Evolutionary conservation across 2,113 vertebrate genomes (phyloP), one percentile per base, ranked within the genome.

Genomic region (Reinhardtius hippoglossoides): DNA sequence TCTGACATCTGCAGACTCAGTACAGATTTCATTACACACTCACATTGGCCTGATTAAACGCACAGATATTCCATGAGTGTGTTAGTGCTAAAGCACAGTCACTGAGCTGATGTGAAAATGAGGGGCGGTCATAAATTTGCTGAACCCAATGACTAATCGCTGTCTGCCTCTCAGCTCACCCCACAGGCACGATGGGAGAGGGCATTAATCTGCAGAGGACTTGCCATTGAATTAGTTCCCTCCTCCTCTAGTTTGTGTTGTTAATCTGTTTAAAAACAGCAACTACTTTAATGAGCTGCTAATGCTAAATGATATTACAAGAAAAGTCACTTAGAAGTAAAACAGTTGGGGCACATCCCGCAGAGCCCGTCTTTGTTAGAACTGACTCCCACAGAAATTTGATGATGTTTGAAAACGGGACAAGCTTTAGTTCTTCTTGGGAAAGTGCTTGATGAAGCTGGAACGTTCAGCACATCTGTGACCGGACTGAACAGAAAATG

Each of bases 21-120:
- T 42, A 10, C 63, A 58, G 46, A 63, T 67, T 82, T 37, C 20
- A 12, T 62, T 56, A 64, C 65, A 15, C 12, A 16, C 31, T 70
- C 44, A 37, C 78, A 50, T 35, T 12, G 35, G 66, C 65, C 70
- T 58, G 76, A 84, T 86, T 76, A 78, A 82, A 80, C 69, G 15
- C 48, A 57, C 52, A 60, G 46, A 82, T 87, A 84, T 87, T 81
- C 68, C 74, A 61, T 73, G 77, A 13, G 24, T 65, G 68, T 75
- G 35, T 57, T 62, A 24, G 52, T 23, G 76, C 62, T 74, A 35
- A 74, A 78, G 71, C 70, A 16, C 48, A 69, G 82, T 65, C 77
- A 85, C 78, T 72, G 84, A 86, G 78, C 70, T 84, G 87, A 87
- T 82, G 62, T 52, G 62, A 76, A 89, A 92, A 88, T 81, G 86